phyloP scores from a whole-genome alignment of 2,888 invertebrate genomes.

The Neoaliturus tenellus region DNA sequence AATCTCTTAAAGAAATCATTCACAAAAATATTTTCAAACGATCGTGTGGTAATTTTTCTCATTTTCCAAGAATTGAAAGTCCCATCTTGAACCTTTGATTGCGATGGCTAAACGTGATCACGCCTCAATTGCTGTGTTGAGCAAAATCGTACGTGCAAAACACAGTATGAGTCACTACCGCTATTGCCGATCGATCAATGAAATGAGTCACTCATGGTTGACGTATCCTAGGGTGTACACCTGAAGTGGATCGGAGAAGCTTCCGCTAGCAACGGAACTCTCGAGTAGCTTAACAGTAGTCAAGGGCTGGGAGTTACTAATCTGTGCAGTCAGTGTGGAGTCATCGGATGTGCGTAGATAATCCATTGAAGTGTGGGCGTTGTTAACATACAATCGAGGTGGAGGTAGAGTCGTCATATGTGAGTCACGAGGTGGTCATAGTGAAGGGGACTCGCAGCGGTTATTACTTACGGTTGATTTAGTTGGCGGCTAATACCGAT shows the following conservation, averaged over 20 bases:
- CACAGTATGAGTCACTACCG: not conserved
- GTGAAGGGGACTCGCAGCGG: too few species aligned
- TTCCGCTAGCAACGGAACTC: not conserved
- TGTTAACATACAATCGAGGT: not conserved
- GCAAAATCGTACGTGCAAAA: not conserved
- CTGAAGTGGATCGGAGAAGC: not conserved
- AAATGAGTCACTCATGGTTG: not conserved
- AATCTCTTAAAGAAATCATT: too few species aligned
- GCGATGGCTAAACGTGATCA: too few species aligned
- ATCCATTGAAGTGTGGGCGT: not conserved
- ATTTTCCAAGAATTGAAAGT: too few species aligned
- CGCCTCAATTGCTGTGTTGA: too few species aligned
- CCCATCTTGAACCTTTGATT: too few species aligned
- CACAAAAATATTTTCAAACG: too few species aligned
- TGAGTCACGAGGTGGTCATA: too few species aligned
- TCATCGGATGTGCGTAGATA: not conserved
- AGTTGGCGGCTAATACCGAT: too few species aligned
- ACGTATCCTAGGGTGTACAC: not conserved
- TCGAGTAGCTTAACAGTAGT: not conserved
- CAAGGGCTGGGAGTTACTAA: not conserved
- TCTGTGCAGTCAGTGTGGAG: not conserved
- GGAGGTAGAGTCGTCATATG: not conserved
- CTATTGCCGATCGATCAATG: not conserved
- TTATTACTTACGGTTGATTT: not conserved
- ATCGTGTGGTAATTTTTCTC: too few species aligned